Conservation (phyloP, 2,888 invertebrate genomes). For the Caenorhabditis angaria region DNA sequence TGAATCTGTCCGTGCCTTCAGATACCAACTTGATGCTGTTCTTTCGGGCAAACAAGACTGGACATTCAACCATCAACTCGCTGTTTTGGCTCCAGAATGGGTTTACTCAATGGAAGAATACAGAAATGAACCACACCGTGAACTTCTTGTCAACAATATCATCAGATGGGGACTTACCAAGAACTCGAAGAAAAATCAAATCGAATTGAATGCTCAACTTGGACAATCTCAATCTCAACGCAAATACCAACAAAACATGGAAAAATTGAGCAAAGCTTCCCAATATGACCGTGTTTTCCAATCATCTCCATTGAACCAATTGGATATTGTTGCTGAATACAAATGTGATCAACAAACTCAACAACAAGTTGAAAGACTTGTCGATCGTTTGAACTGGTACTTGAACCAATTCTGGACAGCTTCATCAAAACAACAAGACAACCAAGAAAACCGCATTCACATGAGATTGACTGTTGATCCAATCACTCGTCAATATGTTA, state of each 20-base stretch:
- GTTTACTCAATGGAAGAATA: conserved; percentile 47
- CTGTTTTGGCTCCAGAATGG: conserved; percentile 29
- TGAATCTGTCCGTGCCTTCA: conserved; percentile 34
- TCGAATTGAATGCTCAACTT: conserved; percentile 41
- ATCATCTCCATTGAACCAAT: conserved; percentile 50
- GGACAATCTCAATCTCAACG: conserved; percentile 48
- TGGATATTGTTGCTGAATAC: conserved; percentile 56
- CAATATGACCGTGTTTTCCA: conserved; percentile 45
- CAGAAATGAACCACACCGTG: conserved; percentile 54
- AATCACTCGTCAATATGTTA: conserved; percentile 55
- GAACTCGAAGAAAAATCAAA: conserved; percentile 43
- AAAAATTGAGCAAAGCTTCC: conserved; percentile 34
- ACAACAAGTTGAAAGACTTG: conserved; percentile 36
- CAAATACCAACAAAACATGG: conserved; percentile 34
- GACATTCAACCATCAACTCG: conserved; percentile 49
- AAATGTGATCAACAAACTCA: conserved; percentile 47
- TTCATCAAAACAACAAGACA: conserved; percentile 23
- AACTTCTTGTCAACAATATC: conserved; percentile 40
- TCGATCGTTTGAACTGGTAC: conserved; percentile 56
- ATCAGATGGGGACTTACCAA: conserved; percentile 45
- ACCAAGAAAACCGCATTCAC: conserved; percentile 44
- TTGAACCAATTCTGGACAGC: conserved; percentile 51
- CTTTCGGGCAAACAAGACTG: conserved; percentile 50
- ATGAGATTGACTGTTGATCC: conserved; percentile 65
- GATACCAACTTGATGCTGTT: conserved; percentile 26